Conservation (phyloP, 2,113 vertebrate genomes). For the Xiphorhynchus elegans region DNA sequence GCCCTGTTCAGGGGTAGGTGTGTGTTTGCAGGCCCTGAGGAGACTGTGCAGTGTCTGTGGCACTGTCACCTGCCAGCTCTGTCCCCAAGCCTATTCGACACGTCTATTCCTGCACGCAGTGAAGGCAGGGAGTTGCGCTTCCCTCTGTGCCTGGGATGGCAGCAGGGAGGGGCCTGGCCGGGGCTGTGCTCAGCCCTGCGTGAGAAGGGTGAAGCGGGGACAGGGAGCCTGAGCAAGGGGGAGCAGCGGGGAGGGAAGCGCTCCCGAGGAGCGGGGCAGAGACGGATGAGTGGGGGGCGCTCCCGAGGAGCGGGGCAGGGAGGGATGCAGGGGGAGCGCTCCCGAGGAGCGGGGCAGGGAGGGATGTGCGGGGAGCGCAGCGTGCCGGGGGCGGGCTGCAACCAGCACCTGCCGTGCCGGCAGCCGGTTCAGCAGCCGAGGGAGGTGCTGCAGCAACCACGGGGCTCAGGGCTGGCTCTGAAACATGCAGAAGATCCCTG, state of each 20-base stretch:
- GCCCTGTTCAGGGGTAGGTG: no score
- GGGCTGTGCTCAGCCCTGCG: neutral
- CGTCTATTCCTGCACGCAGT: neutral
- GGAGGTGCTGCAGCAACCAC: neutral
- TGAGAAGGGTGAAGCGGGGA: neutral
- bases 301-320: neutral
- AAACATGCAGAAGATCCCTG: neutral
- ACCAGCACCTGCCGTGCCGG: neutral
- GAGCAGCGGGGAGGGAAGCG: neutral
- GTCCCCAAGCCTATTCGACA: accelerated
- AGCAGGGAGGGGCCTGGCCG: neutral
- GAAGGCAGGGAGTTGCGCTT: neutral
- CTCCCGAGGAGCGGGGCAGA: neutral
- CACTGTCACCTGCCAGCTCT: neutral
- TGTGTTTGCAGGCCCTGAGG: neutral
- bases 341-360: neutral
- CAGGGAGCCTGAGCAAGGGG: neutral
- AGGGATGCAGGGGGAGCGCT: neutral
- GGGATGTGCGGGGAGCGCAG: neutral
- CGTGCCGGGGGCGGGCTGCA: neutral
- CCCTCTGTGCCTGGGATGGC: neutral
- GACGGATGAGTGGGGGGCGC: no score
- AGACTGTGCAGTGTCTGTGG: neutral
- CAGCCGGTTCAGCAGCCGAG: neutral
- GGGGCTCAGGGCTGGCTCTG: neutral